Base-by-base conservation (phyloP, 92 coral and sea anemone genomes). In the Plumapathes pennacea region DNA sequence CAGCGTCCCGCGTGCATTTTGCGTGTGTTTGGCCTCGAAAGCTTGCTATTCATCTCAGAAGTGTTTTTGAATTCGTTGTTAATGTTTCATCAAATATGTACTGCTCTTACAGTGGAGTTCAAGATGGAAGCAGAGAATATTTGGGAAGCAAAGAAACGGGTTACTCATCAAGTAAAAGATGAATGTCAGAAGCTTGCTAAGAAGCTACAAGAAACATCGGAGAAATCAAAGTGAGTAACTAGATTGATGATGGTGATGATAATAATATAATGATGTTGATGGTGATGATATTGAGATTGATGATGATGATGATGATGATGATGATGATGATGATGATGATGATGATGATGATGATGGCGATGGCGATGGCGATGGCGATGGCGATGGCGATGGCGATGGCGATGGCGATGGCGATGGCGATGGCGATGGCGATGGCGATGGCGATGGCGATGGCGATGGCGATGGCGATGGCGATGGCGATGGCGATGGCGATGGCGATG, bases 111-210 rank as follows among this genome's bases (percentile, higher is more conserved):
- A 92, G 98, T 85, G 31, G 86, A 80, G 38, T 71, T 64, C 28
- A 83, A 94, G 11, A 73, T 62, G 10, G 98, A 92, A 28, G 61
- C 88, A 8, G 96, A 88, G 27, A 74, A 80, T 68, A 80, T 92
- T 83, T 26, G 88, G 33, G 92, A 88, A 54, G 64, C 92, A 20
- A 92, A 92, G 72, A 82, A 88, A 38, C 80, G 84, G 43, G 81
- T 92, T 62, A 80, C 92, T 11, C 71, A 76, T 40, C 62, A 48
- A 20, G 39, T 92, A 58, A 88, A 84, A 43, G 87, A 88, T 19
- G 98, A 92, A 64, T 83, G 89, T 39, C 76, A 78, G 32, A 80
- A 54, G 32, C 85, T 92, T 24, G 53, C 96, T 0, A 74, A 69
- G 25, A 88, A 88, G 57, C 55, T 92, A 33, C 74, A 81, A 48